Base-by-base conservation (phyloP, 2,888 invertebrate genomes). In the Stratiomys singularior region DNA sequence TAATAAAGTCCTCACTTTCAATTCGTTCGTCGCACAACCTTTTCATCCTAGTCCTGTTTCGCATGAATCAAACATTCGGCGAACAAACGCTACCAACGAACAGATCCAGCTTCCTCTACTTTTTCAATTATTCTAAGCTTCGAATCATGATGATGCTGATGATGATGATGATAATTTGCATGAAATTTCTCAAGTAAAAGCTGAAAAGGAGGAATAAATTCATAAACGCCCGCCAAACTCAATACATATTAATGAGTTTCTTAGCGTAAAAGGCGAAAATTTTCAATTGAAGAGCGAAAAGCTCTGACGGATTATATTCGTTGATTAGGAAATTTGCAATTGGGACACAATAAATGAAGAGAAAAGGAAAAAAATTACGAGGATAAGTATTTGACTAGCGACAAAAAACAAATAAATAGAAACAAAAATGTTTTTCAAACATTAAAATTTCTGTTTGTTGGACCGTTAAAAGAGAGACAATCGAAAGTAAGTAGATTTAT, bases 221-320 rank as follows among this genome's bases (percentile, higher is more conserved):
- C 58, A 72, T 72, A 72, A 72, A 72, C 52, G 52, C 44, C 28
- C 27, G 27, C 25, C 47, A 69, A 56, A 72, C 28, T 56, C 72
- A 72, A 72, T 72, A 72, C 52, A 72, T 72, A 72, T 72, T 72
- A 72, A 72, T 72, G 72, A 72, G 72, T 72, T 56, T 72, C 72
- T 56, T 56, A 46, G 69, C 69, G 69, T 1, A 69, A 47, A 25
- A 69, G 47, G 46, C 69, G 69, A 69, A 69, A 37, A 69, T 69
- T 47, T 66, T 69, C 30, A 28, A 69, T 25, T 69, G 23, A 30
- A 46, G 37, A 15, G 30, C 30, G 64, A 66, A 21, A 69, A 69
- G 69, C 46, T 37, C 37, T 46, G 46, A 69, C 69, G 46, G 47
- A 69, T 69, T 69, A 69, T 69, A 25, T 69, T 69, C 69, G 37